phyloP scores from a whole-genome alignment of 2,797 vertebrate genomes.

The Anguilla marmorata region DNA sequence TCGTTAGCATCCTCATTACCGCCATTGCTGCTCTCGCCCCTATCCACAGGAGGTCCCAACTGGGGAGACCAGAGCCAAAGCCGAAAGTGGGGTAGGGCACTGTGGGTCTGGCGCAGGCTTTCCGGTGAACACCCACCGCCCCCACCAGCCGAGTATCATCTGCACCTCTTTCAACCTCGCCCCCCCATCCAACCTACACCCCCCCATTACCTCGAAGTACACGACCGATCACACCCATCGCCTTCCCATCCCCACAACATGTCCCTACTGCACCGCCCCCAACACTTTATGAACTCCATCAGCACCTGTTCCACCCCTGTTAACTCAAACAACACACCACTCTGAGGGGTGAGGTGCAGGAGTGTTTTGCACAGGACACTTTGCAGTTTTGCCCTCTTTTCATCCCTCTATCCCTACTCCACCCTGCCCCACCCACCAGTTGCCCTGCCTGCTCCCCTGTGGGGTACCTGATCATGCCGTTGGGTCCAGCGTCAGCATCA shows the following conservation, averaged over 20 bases:
- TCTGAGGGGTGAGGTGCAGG: not conserved
- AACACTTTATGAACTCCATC: too few species aligned
- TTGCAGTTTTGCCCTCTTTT: not conserved
- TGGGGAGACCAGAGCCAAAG: constrained; percentile 48
- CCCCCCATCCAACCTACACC: too few species aligned
- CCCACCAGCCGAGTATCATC: too few species aligned
- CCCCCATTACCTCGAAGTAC: too few species aligned
- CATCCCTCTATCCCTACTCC: not conserved
- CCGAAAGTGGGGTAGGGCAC: constrained; percentile 43
- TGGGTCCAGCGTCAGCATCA: constrained; percentile 84
- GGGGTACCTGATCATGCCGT: constrained; percentile 88
- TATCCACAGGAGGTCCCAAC: constrained; percentile 19
- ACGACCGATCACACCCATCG: too few species aligned
- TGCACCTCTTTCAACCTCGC: too few species aligned
- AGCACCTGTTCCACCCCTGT: too few species aligned
- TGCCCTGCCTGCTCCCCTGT: not conserved
- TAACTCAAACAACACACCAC: not conserved
- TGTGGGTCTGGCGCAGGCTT: constrained; percentile 25
- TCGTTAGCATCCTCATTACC: constrained; percentile 79
- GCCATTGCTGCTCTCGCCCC: constrained; percentile 64
- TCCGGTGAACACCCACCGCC: constrained; percentile 9
- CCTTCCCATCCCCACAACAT: too few species aligned
- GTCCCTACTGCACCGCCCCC: too few species aligned
- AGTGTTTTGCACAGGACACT: not conserved
- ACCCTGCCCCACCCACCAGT: not conserved